These are phyloP conservation scores for Tyrophagus putrescentiae DNA, from an alignment of 1,140 invertebrate species.

Conservation along the genomic window DNA sequence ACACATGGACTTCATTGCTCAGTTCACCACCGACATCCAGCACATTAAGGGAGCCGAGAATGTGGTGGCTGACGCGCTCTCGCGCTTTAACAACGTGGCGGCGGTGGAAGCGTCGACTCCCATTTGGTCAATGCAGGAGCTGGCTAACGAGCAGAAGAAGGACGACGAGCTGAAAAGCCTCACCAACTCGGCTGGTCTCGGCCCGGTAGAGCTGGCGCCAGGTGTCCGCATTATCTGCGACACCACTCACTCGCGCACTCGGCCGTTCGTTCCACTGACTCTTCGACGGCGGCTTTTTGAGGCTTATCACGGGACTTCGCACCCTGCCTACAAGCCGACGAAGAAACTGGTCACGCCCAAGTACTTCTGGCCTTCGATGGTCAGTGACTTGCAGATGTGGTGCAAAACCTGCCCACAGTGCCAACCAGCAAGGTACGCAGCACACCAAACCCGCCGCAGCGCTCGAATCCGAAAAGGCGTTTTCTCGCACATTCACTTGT, in stretches of 20 bases:
- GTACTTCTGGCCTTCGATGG: slow-evolving; percentile 14
- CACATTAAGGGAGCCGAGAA: slow-evolving; percentile 33
- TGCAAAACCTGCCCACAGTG: neutral
- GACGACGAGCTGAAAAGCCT: slow-evolving; percentile 12
- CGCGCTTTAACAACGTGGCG: slow-evolving; percentile 6
- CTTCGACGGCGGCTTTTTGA: slow-evolving; percentile 5
- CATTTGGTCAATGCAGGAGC: slow-evolving; percentile 20
- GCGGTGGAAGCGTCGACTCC: neutral
- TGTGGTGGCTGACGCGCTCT: slow-evolving; percentile 15
- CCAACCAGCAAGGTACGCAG: slow-evolving; percentile 12
- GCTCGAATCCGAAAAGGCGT: neutral
- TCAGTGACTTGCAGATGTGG: slow-evolving; percentile 6
- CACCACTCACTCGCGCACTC: neutral
- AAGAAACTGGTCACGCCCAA: neutral
- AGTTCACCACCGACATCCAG: slow-evolving; percentile 32
- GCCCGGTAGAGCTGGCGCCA: neutral
- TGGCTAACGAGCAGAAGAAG: slow-evolving; percentile 16
- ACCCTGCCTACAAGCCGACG: slow-evolving; percentile 16
- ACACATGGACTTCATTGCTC: slow-evolving; percentile 34
- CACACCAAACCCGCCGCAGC: slow-evolving; percentile 16
- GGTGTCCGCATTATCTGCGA: slow-evolving; percentile 10
- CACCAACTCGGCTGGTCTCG: neutral
- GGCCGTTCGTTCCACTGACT: slow-evolving; percentile 13
- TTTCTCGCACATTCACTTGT: slow-evolving; percentile 38
- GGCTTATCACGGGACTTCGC: slow-evolving; percentile 18